A percentile compares a stretch with the other conserved stretches of the same genome.
Evolutionary conservation across 1,140 invertebrate species (phyloP).

Genomic region (Sogatella furcifera): DNA sequence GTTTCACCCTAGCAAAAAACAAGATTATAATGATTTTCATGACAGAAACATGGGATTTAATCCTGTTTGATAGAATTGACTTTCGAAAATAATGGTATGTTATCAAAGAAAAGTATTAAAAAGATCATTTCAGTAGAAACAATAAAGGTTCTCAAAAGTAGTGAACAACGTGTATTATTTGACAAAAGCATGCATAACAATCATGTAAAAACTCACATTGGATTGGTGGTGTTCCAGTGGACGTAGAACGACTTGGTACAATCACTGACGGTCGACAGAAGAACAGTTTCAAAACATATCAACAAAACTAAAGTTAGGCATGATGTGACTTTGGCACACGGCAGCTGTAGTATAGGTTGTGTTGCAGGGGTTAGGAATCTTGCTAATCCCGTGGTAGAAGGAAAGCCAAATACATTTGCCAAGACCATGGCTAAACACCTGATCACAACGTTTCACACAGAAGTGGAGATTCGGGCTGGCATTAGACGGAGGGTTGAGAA

Average conservation of each 20-base stretch:
- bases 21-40: too few relatives aligned
- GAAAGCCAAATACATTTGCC: slow-evolving; percentile 10
- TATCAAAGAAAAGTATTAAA: too few relatives aligned
- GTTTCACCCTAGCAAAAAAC: too few relatives aligned
- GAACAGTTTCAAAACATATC: slow-evolving; percentile 64
- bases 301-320: slow-evolving; percentile 57
- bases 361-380: slow-evolving; percentile 11
- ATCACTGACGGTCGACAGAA: slow-evolving; percentile 59
- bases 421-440: slow-evolving; percentile 8
- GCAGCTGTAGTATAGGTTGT: slow-evolving; percentile 21
- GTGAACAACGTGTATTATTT: too few relatives aligned
- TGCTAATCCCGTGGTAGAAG: slow-evolving; percentile 8
- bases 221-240: slow-evolving; percentile 78
- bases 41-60: too few relatives aligned
- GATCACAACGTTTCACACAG: background rate
- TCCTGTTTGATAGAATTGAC: too few relatives aligned
- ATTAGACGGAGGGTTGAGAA: background rate
- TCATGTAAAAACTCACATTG: slow-evolving; percentile 45
- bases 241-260: slow-evolving; percentile 73
- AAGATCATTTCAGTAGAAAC: too few relatives aligned
- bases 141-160: too few relatives aligned
- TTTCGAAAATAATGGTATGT: too few relatives aligned
- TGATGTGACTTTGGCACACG: slow-evolving; percentile 38
- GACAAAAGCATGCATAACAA: too few relatives aligned
- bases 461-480: background rate